Evolutionary conservation across 2,113 vertebrate genomes (phyloP).

Genomic region (Anarrhichthys ocellatus): DNA sequence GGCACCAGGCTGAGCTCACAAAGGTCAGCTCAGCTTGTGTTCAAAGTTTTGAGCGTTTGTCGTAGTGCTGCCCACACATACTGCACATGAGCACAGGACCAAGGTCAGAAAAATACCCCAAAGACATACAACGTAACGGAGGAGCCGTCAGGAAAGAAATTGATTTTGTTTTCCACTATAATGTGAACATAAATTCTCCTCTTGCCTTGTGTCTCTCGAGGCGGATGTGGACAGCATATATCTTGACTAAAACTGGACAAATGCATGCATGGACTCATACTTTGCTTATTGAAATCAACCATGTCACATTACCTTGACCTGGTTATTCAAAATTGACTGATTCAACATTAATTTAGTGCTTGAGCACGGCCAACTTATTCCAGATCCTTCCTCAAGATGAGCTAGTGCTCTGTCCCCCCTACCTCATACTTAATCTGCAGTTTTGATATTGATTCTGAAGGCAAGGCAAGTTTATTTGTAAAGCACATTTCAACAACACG

Average conservation of each 20-base stretch:
- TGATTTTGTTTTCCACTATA: background rate
- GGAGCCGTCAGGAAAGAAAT: background rate
- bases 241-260: background rate
- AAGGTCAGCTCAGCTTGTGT: background rate
- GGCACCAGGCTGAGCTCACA: background rate
- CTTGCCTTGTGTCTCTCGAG: background rate
- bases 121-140: background rate
- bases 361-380: background rate
- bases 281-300: too few relatives aligned
- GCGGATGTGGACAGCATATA: background rate
- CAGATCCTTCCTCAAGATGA: background rate
- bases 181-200: background rate
- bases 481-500: too few relatives aligned
- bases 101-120: background rate
- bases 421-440: background rate
- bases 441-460: slow-evolving; percentile 15
- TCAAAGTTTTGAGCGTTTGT: background rate
- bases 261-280: too few relatives aligned
- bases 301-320: background rate
- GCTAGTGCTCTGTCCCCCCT: too few relatives aligned
- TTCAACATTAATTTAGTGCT: background rate
- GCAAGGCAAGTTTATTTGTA: too few relatives aligned
- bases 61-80: background rate
- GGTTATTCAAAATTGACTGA: background rate
- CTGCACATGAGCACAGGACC: background rate